These are phyloP conservation scores for Hydra vulgaris DNA, from an alignment of 30 jellyfish, hydroid and myxozoan species.

Conservation along the genomic window DNA sequence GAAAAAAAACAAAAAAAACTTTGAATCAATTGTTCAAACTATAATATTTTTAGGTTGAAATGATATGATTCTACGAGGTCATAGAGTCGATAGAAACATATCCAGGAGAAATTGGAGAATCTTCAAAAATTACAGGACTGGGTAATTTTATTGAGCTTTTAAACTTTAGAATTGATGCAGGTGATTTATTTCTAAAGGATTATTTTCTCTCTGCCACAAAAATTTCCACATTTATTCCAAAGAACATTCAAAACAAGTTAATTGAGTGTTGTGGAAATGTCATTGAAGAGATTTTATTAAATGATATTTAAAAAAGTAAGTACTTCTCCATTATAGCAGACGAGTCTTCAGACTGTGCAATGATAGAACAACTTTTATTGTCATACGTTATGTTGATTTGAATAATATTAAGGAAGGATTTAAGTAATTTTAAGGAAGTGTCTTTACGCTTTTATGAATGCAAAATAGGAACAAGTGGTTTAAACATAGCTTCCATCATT, in stretches of 20 bases:
- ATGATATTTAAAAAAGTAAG: slow-evolving; percentile 12
- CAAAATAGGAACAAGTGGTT: slow-evolving; percentile 19
- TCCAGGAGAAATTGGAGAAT: neutral
- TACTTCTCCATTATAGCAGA: slow-evolving; percentile 36
- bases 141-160: slow-evolving; percentile 56
- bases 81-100: neutral
- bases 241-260: slow-evolving; percentile 39
- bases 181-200: slow-evolving; percentile 31
- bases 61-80: slow-evolving; percentile 38
- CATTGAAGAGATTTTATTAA: neutral
- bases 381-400: too few relatives aligned
- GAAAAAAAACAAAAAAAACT: slow-evolving; percentile 17
- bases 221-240: slow-evolving; percentile 48
- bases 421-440: slow-evolving; percentile 12
- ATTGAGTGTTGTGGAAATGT: slow-evolving; percentile 25
- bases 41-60: slow-evolving; percentile 34
- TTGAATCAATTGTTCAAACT: slow-evolving; percentile 36
- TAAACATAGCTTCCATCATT: slow-evolving; percentile 13
- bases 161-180: slow-evolving; percentile 33
- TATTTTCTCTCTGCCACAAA: slow-evolving; percentile 29
- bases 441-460: slow-evolving; percentile 24
- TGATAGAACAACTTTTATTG: slow-evolving; percentile 26
- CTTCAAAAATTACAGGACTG: neutral
- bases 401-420: slow-evolving; percentile 2
- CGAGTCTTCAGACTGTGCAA: slow-evolving; percentile 36